Base-by-base conservation (phyloP, 92 coral and sea anemone species). In the Isaurus tuberculatus region DNA sequence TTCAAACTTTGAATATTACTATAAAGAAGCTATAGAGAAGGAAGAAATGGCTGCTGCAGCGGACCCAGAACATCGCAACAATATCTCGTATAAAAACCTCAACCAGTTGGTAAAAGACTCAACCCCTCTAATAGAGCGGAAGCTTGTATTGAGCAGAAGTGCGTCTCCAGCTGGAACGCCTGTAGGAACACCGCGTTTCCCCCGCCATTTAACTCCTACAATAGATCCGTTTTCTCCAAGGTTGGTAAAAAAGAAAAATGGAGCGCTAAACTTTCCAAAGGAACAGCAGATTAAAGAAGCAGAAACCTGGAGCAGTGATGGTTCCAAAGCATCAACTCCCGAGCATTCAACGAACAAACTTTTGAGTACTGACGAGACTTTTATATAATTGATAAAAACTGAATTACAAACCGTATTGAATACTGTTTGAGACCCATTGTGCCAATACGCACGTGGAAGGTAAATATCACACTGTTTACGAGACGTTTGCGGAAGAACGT, bases 1-100 rank as follows among this genome's bases (percentile, higher is more conserved):
- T 58, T 92, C 96, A 29, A 97, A 97, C 89, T 97, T 97, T 58
- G 99, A 97, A 32, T 94, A 90, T 80, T 97, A 92, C 90, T 97
- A 97, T 89, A 97, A 96, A 65, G 94, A 88, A 75, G 99, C 92
- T 27, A 90, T 94, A 51, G 85, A 44, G 17, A 89, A 67, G 75
- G 61, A 46, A 23, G 86, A 64, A 43, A 14, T 32, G 28, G 64
- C 28, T 6, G 40, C 71, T 7, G 84, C 65, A 0, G 60, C 29
- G 32, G 79, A 87, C 44, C 81, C 90, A 40, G 84, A 89, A 19
- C 91, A 86, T 25, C 58, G 82, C 53, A 67, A 86, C 46, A 55
- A 90, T 17, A 36, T 87, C 22, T 89, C 98, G 4, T 89, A 86
- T 51, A 83, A 75, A 26, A 91, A 93, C 57, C 89, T 94, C n/a